Evolutionary conservation across 2,888 invertebrate genomes (phyloP).

Genomic region (Yponomeuta plumbellus): DNA sequence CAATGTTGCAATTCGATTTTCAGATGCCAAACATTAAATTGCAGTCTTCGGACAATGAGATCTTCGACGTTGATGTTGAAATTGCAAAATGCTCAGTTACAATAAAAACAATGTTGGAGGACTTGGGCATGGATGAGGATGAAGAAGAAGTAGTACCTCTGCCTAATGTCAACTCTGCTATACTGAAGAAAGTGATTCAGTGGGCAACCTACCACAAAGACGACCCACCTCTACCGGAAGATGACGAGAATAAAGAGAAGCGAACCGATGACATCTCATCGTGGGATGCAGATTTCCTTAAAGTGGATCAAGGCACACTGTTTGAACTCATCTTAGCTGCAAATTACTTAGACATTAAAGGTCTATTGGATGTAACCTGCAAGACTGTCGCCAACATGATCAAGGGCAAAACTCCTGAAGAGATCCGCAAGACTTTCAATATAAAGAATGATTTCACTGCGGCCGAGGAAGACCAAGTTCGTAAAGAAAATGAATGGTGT

Average conservation of each 20-base stretch:
- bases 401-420: conserved; percentile 98
- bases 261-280: conserved; percentile 99
- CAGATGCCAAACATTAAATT: conserved; percentile 96
- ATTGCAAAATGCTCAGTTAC: conserved; percentile 98
- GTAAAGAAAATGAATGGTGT: conserved; percentile 97
- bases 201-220: conserved; percentile 97
- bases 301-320: conserved; percentile 97
- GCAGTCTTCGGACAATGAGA: conserved; percentile 96
- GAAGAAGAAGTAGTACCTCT: conserved; percentile 97
- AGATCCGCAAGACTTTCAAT: conserved; percentile 97
- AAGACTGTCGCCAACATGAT: conserved; percentile 99
- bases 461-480: conserved; percentile 98
- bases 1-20: conserved; percentile 31
- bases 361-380: conserved; percentile 97
- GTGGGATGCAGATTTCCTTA: conserved; percentile 99
- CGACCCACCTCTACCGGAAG: conserved; percentile 96
- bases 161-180: conserved; percentile 98
- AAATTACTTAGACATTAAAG: conserved; percentile 97
- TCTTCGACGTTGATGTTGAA: conserved; percentile 97
- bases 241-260: conserved; percentile 98
- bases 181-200: conserved; percentile 94
- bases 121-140: conserved; percentile 92
- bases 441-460: conserved; percentile 98
- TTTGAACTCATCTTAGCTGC: conserved; percentile 98
- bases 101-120: conserved; percentile 98